Conservation (phyloP, 2,888 invertebrate species). For the Lymantria dispar region DNA sequence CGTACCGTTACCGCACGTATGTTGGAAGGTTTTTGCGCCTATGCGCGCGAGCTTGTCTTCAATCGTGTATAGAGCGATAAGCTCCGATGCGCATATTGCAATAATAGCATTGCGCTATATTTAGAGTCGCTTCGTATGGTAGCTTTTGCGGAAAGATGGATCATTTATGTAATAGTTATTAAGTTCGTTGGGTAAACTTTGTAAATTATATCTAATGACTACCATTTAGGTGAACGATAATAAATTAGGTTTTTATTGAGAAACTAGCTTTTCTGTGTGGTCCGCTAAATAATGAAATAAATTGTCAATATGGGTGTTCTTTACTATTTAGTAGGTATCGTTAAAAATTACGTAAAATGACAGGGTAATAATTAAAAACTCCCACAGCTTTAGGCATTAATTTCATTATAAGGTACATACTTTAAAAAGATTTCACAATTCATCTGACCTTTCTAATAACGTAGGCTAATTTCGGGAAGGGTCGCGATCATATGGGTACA, state of each 20-base stretch:
- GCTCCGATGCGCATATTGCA: constrained; percentile 66
- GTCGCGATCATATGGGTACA: neutral
- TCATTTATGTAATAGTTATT: constrained; percentile 42
- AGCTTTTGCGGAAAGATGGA: constrained; percentile 41
- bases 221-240: neutral
- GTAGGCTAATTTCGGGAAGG: too few relatives aligned
- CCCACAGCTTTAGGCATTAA: too few relatives aligned
- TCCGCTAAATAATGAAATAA: neutral
- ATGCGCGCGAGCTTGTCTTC: constrained; percentile 55
- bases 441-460: too few relatives aligned
- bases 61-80: constrained; percentile 69
- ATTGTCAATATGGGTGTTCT: neutral
- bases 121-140: constrained; percentile 64
- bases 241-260: too few relatives aligned
- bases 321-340: neutral
- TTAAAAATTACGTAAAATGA: neutral
- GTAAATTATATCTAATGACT: constrained; percentile 15
- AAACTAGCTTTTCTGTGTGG: too few relatives aligned
- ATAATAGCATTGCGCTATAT: constrained; percentile 62
- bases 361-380: neutral
- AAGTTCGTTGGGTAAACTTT: constrained; percentile 18
- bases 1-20: constrained; percentile 57
- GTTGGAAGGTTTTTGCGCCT: constrained; percentile 64
- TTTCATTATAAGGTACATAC: too few relatives aligned
- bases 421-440: too few relatives aligned